A percentile compares a stretch with the other conserved stretches of the same genome.
Conservation (phyloP, 2,113 vertebrate genomes). For the Rhabdornis inornatus region DNA sequence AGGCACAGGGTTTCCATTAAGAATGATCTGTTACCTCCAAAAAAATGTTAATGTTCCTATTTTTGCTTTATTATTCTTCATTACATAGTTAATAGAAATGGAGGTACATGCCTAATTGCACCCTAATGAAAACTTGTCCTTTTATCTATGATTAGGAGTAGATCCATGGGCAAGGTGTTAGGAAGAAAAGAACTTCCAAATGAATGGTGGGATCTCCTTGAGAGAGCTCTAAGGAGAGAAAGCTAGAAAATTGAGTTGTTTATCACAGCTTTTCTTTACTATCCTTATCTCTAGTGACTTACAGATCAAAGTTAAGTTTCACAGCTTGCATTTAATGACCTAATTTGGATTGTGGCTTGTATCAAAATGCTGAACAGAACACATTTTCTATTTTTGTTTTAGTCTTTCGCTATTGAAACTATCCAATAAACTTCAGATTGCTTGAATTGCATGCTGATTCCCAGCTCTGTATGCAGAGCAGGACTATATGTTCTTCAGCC, state of each 20-base stretch:
- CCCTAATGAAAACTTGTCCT: conserved; percentile 31
- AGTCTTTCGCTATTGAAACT: neutral
- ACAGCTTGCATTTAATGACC: conserved; percentile 15
- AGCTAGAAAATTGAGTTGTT: neutral
- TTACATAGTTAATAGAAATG: conserved; percentile 8
- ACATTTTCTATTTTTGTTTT: neutral
- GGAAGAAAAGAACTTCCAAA: neutral
- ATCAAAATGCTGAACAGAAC: neutral
- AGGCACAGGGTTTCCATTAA: conserved; percentile 21
- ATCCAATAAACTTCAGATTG: neutral
- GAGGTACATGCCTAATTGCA: neutral
- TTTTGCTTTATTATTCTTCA: conserved; percentile 39
- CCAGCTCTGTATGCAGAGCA: neutral
- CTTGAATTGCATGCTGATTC: neutral
- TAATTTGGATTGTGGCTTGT: neutral
- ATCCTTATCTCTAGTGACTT: neutral
- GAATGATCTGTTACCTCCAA: conserved; percentile 6
- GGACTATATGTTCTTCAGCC: neutral
- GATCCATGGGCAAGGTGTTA: neutral
- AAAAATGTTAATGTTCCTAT: conserved; percentile 43
- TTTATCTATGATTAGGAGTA: neutral
- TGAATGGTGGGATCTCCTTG: neutral
- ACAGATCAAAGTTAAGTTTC: conserved; percentile 26
- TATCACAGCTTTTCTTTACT: neutral
- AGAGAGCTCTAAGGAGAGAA: neutral